phyloP scores from a whole-genome alignment of 2,888 invertebrate species.

The Tigriopus californicus region DNA sequence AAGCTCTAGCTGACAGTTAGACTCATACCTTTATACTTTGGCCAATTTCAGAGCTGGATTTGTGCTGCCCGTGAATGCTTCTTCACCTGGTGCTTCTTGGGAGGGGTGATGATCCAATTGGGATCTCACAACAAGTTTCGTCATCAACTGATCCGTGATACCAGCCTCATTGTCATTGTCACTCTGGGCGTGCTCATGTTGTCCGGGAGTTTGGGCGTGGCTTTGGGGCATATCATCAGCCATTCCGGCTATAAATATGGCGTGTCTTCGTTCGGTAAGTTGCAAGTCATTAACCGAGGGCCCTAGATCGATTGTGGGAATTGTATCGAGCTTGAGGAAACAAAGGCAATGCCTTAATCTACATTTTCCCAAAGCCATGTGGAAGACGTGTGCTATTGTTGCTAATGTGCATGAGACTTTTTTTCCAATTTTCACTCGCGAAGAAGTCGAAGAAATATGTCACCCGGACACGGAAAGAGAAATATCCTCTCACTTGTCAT shows the following conservation, averaged over 20 bases:
- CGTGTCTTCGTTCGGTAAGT: constrained; percentile 52
- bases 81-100: constrained; percentile 66
- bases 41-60: constrained; percentile 51
- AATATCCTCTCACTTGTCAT: too few species aligned
- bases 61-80: constrained; percentile 75
- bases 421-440: too few species aligned
- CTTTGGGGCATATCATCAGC: constrained; percentile 40
- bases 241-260: constrained; percentile 52
- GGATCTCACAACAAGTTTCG: constrained; percentile 23
- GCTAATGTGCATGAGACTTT: too few species aligned
- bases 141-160: constrained; percentile 39
- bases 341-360: too few species aligned
- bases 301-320: too few species aligned
- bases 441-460: too few species aligned
- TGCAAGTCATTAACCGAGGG: neutral
- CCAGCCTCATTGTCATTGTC: constrained; percentile 44
- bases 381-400: too few species aligned
- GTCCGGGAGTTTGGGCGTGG: constrained; percentile 58
- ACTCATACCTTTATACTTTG: too few species aligned
- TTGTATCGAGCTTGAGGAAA: too few species aligned
- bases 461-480: too few species aligned
- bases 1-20: neutral
- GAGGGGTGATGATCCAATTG: constrained; percentile 54
- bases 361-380: too few species aligned
- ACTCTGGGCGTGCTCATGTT: constrained; percentile 54